Conservation (phyloP, 2,797 vertebrate species). For the Sebastes kiyomatsui region DNA sequence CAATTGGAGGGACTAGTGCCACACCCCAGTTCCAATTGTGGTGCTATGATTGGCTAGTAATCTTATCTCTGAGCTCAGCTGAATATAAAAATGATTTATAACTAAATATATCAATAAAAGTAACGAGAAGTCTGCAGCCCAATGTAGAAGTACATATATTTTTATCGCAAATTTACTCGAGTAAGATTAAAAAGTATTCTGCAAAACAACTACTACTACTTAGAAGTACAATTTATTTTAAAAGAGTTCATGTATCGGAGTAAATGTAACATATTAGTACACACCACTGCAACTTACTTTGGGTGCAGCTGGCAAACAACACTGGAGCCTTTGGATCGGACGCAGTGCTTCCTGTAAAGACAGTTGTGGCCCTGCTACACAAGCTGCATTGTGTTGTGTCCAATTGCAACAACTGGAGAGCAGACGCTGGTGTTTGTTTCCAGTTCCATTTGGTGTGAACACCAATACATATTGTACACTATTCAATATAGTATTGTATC, state of each 20-base stretch:
- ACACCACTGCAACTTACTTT: background rate
- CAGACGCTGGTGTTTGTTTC: background rate
- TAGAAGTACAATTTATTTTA: no score
- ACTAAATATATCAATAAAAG: background rate
- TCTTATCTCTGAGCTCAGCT: background rate
- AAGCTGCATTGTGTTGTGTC: constrained; percentile 24
- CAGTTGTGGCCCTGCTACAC: constrained; percentile 29
- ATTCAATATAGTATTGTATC: background rate
- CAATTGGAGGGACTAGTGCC: no score
- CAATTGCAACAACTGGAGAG: constrained; percentile 23
- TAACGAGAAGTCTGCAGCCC: background rate
- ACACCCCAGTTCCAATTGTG: no score
- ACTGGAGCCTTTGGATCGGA: background rate
- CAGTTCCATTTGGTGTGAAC: background rate
- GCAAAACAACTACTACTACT: background rate
- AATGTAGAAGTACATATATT: background rate
- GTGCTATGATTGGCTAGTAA: background rate
- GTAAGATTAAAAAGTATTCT: background rate
- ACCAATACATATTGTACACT: background rate
- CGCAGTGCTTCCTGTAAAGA: background rate
- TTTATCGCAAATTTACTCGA: background rate
- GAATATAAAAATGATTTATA: background rate
- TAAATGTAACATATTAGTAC: background rate
- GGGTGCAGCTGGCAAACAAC: constrained; percentile 16
- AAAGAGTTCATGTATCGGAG: background rate